These are phyloP conservation scores for Nyctalus aviator DNA, from an alignment of 2,797 vertebrate genomes.

Conservation along the genomic window DNA sequence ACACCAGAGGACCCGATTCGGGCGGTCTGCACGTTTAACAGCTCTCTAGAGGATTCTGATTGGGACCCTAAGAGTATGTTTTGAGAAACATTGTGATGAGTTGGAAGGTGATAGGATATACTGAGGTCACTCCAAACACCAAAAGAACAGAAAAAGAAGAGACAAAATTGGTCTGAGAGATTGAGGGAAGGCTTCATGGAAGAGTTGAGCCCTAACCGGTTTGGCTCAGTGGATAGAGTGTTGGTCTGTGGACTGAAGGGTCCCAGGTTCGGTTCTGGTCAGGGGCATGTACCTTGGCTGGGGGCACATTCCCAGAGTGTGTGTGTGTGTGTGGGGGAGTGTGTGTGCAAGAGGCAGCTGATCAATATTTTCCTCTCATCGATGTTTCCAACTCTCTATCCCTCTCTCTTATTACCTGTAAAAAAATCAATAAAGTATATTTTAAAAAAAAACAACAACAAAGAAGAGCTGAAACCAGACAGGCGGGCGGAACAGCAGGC, in stretches of 20 bases:
- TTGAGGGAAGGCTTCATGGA: neutral
- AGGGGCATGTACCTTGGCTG: no score
- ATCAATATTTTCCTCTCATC: no score
- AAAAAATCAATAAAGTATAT: no score
- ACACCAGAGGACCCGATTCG: rapidly evolving
- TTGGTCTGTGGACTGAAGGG: no score
- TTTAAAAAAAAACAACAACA: no score
- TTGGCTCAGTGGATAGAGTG: no score
- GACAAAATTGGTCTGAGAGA: neutral
- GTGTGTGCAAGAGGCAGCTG: no score
- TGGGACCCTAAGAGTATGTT: neutral
- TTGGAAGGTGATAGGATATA: neutral
- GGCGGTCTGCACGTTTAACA: neutral
- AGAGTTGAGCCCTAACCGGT: neutral
- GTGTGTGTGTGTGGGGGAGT: no score
- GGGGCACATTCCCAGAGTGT: no score
- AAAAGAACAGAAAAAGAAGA: neutral
- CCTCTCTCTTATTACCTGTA: no score
- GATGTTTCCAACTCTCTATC: no score
- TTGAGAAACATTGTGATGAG: neutral
- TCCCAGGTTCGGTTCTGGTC: no score
- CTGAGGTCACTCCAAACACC: neutral
- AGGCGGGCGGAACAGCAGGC: neutral
- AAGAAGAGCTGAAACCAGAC: neutral
- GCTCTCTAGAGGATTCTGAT: neutral